A percentile compares a stretch with the other conserved stretches of the same genome.
These are phyloP conservation scores for Noturus placidus DNA, from an alignment of 2,113 vertebrate species.

Conservation along the genomic window DNA sequence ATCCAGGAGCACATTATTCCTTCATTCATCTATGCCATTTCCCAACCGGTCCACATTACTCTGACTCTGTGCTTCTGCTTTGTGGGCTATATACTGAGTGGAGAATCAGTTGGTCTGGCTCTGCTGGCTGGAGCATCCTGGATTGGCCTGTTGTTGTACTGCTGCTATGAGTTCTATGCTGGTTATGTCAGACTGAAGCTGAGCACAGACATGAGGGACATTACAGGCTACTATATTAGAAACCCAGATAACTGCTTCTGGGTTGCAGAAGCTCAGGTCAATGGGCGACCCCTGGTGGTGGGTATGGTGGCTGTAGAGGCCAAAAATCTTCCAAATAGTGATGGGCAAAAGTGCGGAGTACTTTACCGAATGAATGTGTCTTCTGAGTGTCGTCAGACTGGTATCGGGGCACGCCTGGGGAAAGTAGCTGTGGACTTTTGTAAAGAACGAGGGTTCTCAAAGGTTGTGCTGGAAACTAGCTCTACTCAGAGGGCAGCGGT, in stretches of 20 bases:
- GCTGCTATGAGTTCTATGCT: slow-evolving; percentile 56
- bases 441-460: slow-evolving; percentile 62
- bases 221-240: too few relatives aligned
- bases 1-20: slow-evolving; percentile 64
- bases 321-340: slow-evolving; percentile 38
- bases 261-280: slow-evolving; percentile 65
- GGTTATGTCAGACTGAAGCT: slow-evolving; percentile 53
- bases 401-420: slow-evolving; percentile 60
- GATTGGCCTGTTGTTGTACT: slow-evolving; percentile 63
- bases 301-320: slow-evolving; percentile 66
- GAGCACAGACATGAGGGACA: slow-evolving; percentile 67
- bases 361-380: slow-evolving; percentile 68
- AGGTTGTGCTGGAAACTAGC: slow-evolving; percentile 62
- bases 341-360: slow-evolving; percentile 56
- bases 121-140: slow-evolving; percentile 56
- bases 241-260: slow-evolving; percentile 67
- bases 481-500: slow-evolving; percentile 63
- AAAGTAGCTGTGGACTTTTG: slow-evolving; percentile 64
- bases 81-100: slow-evolving; percentile 51
- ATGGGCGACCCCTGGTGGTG: slow-evolving; percentile 55
- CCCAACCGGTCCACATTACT: slow-evolving; percentile 53
- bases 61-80: slow-evolving; percentile 55
- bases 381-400: slow-evolving; percentile 58
- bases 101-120: slow-evolving; percentile 50
- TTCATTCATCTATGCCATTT: slow-evolving; percentile 62